A percentile compares a stretch with the other conserved stretches of the same genome.
phyloP scores from a whole-genome alignment of 2,888 invertebrate species.

The Mesoligia furuncula region DNA sequence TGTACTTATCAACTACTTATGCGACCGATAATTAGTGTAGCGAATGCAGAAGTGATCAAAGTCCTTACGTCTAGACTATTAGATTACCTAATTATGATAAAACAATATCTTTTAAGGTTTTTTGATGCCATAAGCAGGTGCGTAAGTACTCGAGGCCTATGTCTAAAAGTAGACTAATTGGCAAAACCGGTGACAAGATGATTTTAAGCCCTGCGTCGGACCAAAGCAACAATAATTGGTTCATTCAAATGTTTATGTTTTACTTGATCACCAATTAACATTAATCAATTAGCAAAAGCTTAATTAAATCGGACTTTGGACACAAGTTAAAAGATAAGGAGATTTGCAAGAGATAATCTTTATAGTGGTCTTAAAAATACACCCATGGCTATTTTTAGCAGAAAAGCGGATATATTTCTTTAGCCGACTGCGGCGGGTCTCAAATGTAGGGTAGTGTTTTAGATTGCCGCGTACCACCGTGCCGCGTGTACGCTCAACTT shows the following conservation, averaged over 20 bases:
- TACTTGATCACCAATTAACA: conserved; percentile 26
- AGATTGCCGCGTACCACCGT: too few species aligned
- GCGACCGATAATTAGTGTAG: background rate
- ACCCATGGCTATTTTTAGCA: too few species aligned
- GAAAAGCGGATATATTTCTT: too few species aligned
- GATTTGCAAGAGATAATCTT: conserved; percentile 18
- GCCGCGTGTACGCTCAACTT: too few species aligned
- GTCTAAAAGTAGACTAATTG: conserved; percentile 18
- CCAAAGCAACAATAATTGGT: conserved; percentile 17
- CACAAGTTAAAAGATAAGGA: conserved; percentile 1
- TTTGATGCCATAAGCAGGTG: background rate
- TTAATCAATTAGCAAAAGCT: conserved; percentile 32
- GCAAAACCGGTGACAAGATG: background rate
- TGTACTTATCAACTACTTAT: background rate
- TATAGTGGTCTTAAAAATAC: background rate
- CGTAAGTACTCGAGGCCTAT: background rate
- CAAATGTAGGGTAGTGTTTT: background rate
- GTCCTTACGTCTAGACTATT: conserved; percentile 10
- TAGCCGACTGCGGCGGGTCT: too few species aligned
- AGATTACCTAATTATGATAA: conserved; percentile 15
- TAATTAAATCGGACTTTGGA: conserved; percentile 5
- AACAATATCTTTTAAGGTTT: conserved; percentile 1
- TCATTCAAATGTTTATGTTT: conserved; percentile 7
- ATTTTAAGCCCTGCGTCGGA: background rate
- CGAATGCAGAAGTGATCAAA: background rate